Evolutionary conservation across 2,888 invertebrate genomes (phyloP).

Genomic region (Ectemnius continuus): DNA sequence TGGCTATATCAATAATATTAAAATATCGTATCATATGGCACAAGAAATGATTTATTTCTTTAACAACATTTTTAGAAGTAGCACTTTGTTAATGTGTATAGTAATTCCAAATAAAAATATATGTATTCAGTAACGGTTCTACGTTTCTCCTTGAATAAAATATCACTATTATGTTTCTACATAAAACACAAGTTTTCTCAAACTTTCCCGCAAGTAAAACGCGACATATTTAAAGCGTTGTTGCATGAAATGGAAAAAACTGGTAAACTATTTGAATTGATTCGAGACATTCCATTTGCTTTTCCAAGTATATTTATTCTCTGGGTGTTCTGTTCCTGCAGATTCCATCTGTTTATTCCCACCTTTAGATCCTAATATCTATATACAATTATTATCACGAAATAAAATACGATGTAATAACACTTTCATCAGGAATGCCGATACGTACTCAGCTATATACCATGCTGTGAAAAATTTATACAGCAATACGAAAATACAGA

Average conservation of each 20-base stretch:
- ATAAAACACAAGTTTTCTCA: conserved; percentile 2
- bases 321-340: conserved; percentile 60
- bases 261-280: conserved; percentile 20
- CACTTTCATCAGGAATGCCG: conserved; percentile 47
- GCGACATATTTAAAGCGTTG: conserved; percentile 18
- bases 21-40: conserved; percentile 71
- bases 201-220: conserved; percentile 15
- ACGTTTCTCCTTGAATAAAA: conserved; percentile 18
- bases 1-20: conserved; percentile 56
- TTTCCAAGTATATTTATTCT: conserved; percentile 53
- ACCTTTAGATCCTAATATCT: conserved; percentile 51
- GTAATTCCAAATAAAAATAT: conserved; percentile 29
- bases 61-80: conserved; percentile 36
- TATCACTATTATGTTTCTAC: conserved; percentile 11
- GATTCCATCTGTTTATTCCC: conserved; percentile 51
- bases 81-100: conserved; percentile 33
- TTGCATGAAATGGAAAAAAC: conserved; percentile 33
- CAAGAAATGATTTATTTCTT: conserved; percentile 60
- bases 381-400: conserved; percentile 55
- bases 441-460: conserved; percentile 38
- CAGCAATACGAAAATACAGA: conserved; percentile 68
- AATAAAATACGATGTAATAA: conserved; percentile 50
- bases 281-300: conserved; percentile 25
- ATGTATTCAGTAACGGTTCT: conserved; percentile 18
- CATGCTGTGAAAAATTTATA: conserved; percentile 62